phyloP scores from a whole-genome alignment of 1,140 invertebrate species.

The Zaprionus kolodkinae region DNA sequence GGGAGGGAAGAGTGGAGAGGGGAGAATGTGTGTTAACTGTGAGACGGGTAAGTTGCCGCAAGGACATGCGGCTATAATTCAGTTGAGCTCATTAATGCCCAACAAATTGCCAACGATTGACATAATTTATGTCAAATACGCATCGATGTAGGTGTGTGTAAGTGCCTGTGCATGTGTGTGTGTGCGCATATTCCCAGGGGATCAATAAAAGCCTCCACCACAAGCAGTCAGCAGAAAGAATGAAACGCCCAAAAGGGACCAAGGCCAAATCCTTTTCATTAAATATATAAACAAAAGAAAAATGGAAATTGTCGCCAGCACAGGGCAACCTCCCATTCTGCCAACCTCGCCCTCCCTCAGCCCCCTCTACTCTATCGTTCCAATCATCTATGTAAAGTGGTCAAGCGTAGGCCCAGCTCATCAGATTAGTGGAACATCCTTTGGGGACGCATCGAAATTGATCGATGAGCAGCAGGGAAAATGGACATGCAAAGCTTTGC shows the following conservation, averaged over 20 bases:
- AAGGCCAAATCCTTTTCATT: slow-evolving; percentile 66
- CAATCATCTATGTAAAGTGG: slow-evolving; percentile 73
- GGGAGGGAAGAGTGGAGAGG: not conserved
- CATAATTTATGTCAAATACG: slow-evolving; percentile 74
- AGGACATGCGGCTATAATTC: slow-evolving; percentile 33
- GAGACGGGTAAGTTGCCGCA: slow-evolving; percentile 7
- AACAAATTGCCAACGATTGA: slow-evolving; percentile 74
- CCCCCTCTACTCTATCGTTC: slow-evolving; percentile 14
- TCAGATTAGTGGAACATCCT: slow-evolving; percentile 52
- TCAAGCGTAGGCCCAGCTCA: slow-evolving; percentile 36
- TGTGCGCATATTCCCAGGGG: slow-evolving; percentile 46
- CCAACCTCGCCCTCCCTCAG: no score
- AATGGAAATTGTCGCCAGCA: slow-evolving; percentile 46
- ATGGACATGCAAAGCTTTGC: slow-evolving; percentile 22
- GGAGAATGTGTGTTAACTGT: not conserved
- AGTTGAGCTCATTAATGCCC: slow-evolving; percentile 59
- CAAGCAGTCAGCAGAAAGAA: slow-evolving; percentile 20
- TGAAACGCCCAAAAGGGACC: slow-evolving; percentile 49
- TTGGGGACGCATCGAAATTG: slow-evolving; percentile 53
- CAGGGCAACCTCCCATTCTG: not conserved
- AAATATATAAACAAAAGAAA: slow-evolving; percentile 34
- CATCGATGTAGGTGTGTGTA: slow-evolving; percentile 21
- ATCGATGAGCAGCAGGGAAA: slow-evolving; percentile 53
- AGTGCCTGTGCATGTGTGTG: slow-evolving; percentile 33
- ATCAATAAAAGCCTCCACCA: slow-evolving; percentile 61